Percentiles rank a stretch among this genome's conserved stretches.
These are phyloP conservation scores for Onthophagus sagittarius DNA, from an alignment of 2,888 invertebrate genomes.

Conservation along the genomic window DNA sequence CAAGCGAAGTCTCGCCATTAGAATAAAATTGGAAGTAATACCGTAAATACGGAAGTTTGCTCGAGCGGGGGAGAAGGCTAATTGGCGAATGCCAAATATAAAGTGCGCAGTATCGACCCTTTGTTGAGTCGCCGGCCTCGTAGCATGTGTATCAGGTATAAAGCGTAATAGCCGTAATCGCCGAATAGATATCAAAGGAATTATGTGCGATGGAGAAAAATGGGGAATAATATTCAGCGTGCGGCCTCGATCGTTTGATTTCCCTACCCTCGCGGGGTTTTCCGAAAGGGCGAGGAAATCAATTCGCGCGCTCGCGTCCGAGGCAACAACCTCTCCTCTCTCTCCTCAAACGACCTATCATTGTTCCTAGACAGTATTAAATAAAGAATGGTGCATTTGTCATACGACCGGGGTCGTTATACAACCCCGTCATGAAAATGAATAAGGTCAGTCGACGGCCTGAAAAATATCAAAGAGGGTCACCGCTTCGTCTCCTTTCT, in stretches of 20 bases:
- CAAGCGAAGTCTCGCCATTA: not conserved
- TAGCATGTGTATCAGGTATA: not conserved
- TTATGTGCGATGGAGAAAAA: not conserved
- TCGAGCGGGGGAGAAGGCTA: conserved; percentile 3
- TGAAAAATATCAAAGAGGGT: conserved; percentile 7
- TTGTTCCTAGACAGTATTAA: conserved; percentile 3
- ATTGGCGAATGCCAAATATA: not conserved
- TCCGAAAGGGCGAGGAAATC: not conserved
- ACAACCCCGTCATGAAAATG: not conserved
- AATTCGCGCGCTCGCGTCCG: not conserved
- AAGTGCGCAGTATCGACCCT: not conserved
- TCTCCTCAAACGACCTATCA: not conserved
- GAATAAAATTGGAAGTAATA: conserved; percentile 16
- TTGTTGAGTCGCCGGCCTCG: not conserved
- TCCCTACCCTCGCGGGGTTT: not conserved
- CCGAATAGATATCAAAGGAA: not conserved
- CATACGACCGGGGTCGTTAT: conserved; percentile 7
- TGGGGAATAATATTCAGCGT: not conserved
- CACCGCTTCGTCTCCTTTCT: not conserved
- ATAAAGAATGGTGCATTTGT: conserved; percentile 12
- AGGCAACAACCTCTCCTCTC: not conserved
- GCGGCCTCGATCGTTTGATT: not conserved
- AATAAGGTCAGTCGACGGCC: conserved; percentile 2
- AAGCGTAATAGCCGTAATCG: not conserved
- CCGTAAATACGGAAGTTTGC: conserved; percentile 12